Conservation (phyloP, 2,888 invertebrate genomes). For the Brachyptera putata region DNA sequence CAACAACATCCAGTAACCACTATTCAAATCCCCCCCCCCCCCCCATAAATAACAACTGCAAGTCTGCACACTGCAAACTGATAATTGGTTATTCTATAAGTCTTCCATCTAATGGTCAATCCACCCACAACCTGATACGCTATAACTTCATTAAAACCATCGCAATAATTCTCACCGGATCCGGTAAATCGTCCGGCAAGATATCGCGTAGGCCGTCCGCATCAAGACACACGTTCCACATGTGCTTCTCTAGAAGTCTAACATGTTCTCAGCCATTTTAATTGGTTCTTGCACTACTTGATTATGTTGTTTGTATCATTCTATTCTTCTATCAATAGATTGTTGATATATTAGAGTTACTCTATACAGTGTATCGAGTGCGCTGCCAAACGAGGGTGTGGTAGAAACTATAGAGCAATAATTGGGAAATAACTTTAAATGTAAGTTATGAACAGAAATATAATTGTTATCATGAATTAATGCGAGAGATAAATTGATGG, state of each 20-base stretch:
- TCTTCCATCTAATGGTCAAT: no score
- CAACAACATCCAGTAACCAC: no score
- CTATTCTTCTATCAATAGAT: conserved; percentile 12
- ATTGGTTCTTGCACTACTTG: conserved; percentile 25
- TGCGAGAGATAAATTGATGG: no score
- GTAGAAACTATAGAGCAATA: no score
- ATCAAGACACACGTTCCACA: background rate
- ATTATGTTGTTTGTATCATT: conserved; percentile 25
- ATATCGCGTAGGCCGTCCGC: conserved; percentile 8
- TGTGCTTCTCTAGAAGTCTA: conserved; percentile 21
- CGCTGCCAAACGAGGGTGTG: conserved; percentile 15
- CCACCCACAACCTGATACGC: conserved; percentile 24
- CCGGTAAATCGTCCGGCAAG: conserved; percentile 7
- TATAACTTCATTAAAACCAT: conserved; percentile 26
- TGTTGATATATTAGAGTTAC: conserved; percentile 10
- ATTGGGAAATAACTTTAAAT: conserved; percentile 14
- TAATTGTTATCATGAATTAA: conserved; percentile 6
- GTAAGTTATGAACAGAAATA: conserved; percentile 9
- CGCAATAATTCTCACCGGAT: conserved; percentile 17
- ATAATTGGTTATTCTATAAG: conserved; percentile 17
- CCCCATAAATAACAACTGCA: no score
- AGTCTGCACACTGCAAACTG: no score
- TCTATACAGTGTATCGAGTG: background rate
- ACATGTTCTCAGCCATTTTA: conserved; percentile 22
- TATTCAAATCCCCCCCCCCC: no score